Evolutionary conservation across 2,113 vertebrate genomes (phyloP).

Genomic region (Myiagra hebetior): DNA sequence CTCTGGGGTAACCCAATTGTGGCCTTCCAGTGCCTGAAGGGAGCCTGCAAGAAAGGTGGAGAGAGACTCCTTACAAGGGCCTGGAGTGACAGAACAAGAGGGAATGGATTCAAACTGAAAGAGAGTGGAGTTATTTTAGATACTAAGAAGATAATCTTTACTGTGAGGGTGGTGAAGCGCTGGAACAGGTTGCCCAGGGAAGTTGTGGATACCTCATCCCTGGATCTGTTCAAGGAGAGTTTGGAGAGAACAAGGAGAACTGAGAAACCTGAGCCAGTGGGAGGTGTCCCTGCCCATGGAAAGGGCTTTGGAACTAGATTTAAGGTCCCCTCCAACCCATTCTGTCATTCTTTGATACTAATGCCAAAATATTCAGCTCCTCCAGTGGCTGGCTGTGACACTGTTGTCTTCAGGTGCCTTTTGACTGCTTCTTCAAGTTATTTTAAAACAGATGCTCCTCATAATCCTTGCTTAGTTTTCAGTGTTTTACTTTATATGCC

Average conservation of each 20-base stretch:
- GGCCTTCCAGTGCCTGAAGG: neutral
- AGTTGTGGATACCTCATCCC: neutral
- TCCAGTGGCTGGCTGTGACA: neutral
- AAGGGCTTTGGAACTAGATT: neutral
- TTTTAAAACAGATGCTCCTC: neutral
- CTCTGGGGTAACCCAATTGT: neutral
- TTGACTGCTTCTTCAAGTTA: neutral
- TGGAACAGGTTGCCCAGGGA: neutral
- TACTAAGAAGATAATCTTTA: neutral
- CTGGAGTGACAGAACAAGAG: neutral
- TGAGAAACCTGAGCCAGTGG: neutral
- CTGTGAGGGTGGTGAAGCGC: neutral
- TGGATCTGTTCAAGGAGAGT: neutral
- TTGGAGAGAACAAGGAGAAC: no score
- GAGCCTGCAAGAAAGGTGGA: neutral
- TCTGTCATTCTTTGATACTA: neutral
- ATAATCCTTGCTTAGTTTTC: neutral
- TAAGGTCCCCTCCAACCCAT: neutral
- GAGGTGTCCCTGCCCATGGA: neutral
- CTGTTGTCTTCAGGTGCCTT: neutral
- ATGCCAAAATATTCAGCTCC: neutral
- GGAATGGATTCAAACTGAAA: neutral
- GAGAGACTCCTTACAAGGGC: no score
- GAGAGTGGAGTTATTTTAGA: neutral
- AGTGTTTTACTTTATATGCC: neutral